Evolutionary conservation across 2,113 vertebrate species (phyloP).

Genomic region (Protobothrops mucrosquamatus): DNA sequence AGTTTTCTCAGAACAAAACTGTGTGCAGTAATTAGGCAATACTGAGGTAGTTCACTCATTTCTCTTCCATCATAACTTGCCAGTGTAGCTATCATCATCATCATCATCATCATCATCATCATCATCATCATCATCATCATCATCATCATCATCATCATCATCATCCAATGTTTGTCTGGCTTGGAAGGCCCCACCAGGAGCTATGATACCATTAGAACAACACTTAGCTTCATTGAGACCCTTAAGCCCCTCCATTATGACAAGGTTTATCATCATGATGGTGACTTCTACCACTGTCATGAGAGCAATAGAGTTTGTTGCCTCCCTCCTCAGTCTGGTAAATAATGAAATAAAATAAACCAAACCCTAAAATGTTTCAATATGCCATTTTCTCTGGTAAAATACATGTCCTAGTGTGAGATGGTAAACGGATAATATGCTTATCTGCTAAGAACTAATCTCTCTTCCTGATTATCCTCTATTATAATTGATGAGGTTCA

Average conservation of each 20-base stretch:
- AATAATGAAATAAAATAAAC: neutral
- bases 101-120: neutral
- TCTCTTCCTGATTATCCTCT: slow-evolving; percentile 12
- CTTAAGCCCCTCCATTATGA: neutral
- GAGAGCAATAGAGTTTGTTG: neutral
- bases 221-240: neutral
- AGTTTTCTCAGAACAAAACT: neutral
- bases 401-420: slow-evolving; percentile 1
- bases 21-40: neutral
- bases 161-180: neutral
- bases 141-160: neutral
- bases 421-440: neutral
- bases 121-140: neutral
- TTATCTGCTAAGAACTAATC: neutral
- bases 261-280: neutral
- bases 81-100: neutral
- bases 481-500: slow-evolving; percentile 9
- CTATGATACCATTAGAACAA: neutral
- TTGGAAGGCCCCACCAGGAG: neutral
- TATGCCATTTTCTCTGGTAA: neutral
- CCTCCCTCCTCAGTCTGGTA: neutral
- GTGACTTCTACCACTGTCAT: neutral
- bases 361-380: neutral
- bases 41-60: too few species aligned
- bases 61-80: neutral